These are phyloP conservation scores for Protonibea diacanthus DNA, from an alignment of 2,797 vertebrate genomes.

Conservation along the genomic window DNA sequence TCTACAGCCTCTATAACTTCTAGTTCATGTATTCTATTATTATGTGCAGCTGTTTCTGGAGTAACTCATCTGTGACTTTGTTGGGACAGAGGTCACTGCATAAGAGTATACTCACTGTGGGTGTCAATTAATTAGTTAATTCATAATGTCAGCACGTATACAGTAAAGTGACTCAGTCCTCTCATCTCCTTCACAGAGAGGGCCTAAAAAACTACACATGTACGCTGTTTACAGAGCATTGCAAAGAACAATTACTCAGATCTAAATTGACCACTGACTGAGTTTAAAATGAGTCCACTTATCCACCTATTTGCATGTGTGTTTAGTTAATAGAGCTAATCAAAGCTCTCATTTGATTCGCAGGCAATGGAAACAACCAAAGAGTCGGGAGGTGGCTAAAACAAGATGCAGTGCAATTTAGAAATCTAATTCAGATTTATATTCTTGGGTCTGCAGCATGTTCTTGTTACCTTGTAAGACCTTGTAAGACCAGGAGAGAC, in stretches of 20 bases:
- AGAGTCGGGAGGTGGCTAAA: not conserved
- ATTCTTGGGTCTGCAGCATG: not conserved
- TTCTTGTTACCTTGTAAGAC: not conserved
- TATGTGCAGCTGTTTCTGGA: conserved; percentile 7
- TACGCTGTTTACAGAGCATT: conserved; percentile 12
- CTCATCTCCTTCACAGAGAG: not conserved
- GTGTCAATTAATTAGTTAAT: conserved; percentile 48
- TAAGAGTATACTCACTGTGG: conserved; percentile 38
- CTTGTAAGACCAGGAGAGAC: not conserved
- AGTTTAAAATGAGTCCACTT: conserved; percentile 46
- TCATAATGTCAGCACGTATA: conserved; percentile 35
- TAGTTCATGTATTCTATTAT: not conserved
- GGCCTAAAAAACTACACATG: not conserved
- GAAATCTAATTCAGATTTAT: not conserved
- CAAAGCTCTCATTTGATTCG: conserved; percentile 23
- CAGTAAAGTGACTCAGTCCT: conserved; percentile 31
- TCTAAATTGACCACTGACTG: conserved; percentile 49
- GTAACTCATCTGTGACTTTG: conserved; percentile 20
- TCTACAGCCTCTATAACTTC: not conserved
- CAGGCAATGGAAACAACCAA: conserved; percentile 12
- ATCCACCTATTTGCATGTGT: conserved; percentile 32
- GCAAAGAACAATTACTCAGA: conserved; percentile 29
- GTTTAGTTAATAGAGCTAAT: conserved; percentile 52
- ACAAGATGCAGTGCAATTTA: not conserved
- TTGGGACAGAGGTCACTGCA: conserved; percentile 37